Evolutionary conservation across 2,888 invertebrate species (phyloP), one percentile per base, ranked within the genome.

Genomic region (Vanessa cardui): DNA sequence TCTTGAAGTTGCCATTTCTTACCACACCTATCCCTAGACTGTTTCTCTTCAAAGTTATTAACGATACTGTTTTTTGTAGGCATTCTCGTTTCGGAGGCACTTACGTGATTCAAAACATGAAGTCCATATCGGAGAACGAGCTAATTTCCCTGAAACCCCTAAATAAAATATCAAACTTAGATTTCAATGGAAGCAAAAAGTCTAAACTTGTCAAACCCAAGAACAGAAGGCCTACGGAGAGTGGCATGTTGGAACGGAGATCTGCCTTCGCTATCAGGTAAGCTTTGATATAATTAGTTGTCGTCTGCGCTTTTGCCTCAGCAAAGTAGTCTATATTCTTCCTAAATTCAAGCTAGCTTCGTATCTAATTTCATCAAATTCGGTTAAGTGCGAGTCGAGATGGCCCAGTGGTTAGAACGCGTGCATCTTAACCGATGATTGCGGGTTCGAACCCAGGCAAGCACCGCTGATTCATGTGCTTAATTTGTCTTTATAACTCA

Each of bases 21-120:
- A 6, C 47, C 16, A n/a, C 26, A 26, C 26, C 26, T 26, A 50
- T 50, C 6, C 15, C 6, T 21, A 16, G 15, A 26, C 21, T 6
- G 26, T 52, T 5, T 26, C 4, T 15, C 12, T 9, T 6, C 52
- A 52, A 21, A 52, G 5, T 20, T 26, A 52, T 52, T 16, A 4
- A 58, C 45, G 9, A 62, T 62, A 56, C 58, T 64, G n/a, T 46
- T 44, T 44, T n/a, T 58, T 69, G 16, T 81, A 97, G 98, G 77
- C 98, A 98, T 89, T 98, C 98, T 0, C 95, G 97, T 72, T 99
- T 99, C 85, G 98, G 98, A 45, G 99, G 99, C 62, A 98, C 98
- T 9, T 99, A 96, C 90, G 96, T 97, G 0, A 95, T 99, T 20
- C 95, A 96, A 84, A 98, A 99, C 84, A 95, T 99, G 94, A 98